Conservation (phyloP, 2,888 invertebrate species). For the Acrobasis consociella region DNA sequence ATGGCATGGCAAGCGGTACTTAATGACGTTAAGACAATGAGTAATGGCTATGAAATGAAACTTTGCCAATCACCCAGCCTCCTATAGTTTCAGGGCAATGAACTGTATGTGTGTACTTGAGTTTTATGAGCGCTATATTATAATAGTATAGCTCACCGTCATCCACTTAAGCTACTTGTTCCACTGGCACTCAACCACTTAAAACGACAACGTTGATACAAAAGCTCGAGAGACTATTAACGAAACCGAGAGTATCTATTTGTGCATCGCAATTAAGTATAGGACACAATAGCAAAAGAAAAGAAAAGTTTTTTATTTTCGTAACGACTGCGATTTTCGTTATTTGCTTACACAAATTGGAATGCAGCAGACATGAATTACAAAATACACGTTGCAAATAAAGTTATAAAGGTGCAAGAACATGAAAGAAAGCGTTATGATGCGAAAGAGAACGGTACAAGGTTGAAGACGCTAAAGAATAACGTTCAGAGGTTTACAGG, state of each 20-base stretch:
- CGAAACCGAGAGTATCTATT: constrained; percentile 21
- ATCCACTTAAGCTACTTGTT: constrained; percentile 27
- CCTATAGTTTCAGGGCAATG: constrained; percentile 28
- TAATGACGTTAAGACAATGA: constrained; percentile 30
- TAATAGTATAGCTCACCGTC: constrained; percentile 26
- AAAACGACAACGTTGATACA: constrained; percentile 17
- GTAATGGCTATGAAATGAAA: constrained; percentile 25
- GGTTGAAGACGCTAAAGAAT: constrained; percentile 28
- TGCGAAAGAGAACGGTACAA: neutral
- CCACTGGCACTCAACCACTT: constrained; percentile 19
- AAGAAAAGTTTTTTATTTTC: constrained; percentile 9
- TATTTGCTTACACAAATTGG: neutral
- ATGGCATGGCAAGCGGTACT: constrained; percentile 24
- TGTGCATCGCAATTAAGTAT: constrained; percentile 6
- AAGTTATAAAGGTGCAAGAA: neutral
- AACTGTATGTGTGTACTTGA: constrained; percentile 31
- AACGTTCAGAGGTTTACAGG: constrained; percentile 45
- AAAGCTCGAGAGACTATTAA: constrained; percentile 7
- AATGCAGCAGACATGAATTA: neutral
- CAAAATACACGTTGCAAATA: neutral
- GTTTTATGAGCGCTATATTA: constrained; percentile 29
- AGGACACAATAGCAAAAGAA: neutral
- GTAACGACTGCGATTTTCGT: neutral
- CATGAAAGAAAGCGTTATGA: neutral
- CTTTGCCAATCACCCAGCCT: constrained; percentile 28